Percentiles rank a stretch among this genome's conserved stretches.
These are phyloP conservation scores for Apomyelois bistriatella DNA, from an alignment of 2,888 invertebrate genomes.

Conservation along the genomic window DNA sequence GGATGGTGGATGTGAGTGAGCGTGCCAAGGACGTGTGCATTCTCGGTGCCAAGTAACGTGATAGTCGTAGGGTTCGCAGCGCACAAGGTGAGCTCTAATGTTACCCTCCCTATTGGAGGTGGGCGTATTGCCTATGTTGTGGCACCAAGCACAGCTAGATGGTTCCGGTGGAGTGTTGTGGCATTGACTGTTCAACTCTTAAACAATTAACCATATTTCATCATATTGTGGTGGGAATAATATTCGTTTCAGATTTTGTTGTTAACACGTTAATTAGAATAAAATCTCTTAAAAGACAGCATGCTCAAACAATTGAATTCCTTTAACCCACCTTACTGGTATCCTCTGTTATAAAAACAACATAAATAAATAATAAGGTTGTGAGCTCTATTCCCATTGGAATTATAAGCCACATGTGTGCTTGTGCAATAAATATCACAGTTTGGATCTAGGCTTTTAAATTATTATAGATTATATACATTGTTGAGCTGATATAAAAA, in stretches of 20 bases:
- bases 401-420: conserved; percentile 79
- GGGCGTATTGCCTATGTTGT: conserved; percentile 77
- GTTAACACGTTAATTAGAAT: conserved; percentile 46
- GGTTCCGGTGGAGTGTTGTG: conserved; percentile 61
- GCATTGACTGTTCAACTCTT: conserved; percentile 48
- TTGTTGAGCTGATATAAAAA: conserved; percentile 82
- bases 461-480: conserved; percentile 82
- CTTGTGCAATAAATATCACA: conserved; percentile 82
- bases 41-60: conserved; percentile 51
- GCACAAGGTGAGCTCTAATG: conserved; percentile 79
- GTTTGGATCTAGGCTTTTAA: conserved; percentile 81
- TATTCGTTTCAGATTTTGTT: conserved; percentile 23
- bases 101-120: conserved; percentile 80
- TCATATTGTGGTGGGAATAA: conserved; percentile 55
- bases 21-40: conserved; percentile 33
- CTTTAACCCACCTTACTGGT: conserved; percentile 54
- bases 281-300: conserved; percentile 46
- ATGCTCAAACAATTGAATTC: conserved; percentile 54
- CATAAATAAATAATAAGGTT: conserved; percentile 73
- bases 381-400: conserved; percentile 79
- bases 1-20: conserved; percentile 7
- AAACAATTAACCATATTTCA: conserved; percentile 34
- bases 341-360: conserved; percentile 63
- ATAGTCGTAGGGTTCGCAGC: conserved; percentile 74
- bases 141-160: conserved; percentile 75